Conservation (phyloP, 2,113 vertebrate species). For the Lepus timidus region DNA sequence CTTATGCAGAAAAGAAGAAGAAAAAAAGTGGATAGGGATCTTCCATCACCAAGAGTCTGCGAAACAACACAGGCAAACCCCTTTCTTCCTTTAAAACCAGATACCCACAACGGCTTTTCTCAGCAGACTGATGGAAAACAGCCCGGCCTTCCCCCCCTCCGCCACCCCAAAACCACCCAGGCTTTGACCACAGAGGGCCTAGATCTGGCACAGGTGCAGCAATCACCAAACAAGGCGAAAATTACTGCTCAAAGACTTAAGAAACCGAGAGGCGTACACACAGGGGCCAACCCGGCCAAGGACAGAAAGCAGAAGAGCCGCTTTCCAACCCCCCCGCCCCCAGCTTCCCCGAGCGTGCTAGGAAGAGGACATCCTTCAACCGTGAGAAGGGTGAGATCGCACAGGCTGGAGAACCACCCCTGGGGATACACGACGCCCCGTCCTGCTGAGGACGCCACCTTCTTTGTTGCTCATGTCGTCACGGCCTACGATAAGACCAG, state of each 20-base stretch:
- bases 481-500: neutral
- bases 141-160: neutral
- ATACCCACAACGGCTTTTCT: neutral
- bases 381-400: neutral
- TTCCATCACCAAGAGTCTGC: neutral
- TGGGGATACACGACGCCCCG: neutral
- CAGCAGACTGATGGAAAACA: neutral
- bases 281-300: neutral
- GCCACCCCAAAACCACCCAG: neutral
- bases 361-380: neutral
- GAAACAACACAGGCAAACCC: neutral
- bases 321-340: too few species aligned
- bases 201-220: neutral
- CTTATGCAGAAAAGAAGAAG: slow-evolving; percentile 76
- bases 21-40: neutral
- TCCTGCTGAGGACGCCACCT: slow-evolving; percentile 68
- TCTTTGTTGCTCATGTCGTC: slow-evolving; percentile 84
- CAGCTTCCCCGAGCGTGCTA: neutral
- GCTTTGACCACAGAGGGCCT: neutral
- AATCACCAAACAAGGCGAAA: neutral
- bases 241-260: neutral
- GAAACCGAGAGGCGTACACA: neutral
- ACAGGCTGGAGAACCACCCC: neutral
- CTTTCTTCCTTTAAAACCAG: neutral
- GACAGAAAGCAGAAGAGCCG: neutral